A percentile compares a stretch with the other conserved stretches of the same genome.
phyloP scores from a whole-genome alignment of 2,888 invertebrate genomes.

The Leucania comma region DNA sequence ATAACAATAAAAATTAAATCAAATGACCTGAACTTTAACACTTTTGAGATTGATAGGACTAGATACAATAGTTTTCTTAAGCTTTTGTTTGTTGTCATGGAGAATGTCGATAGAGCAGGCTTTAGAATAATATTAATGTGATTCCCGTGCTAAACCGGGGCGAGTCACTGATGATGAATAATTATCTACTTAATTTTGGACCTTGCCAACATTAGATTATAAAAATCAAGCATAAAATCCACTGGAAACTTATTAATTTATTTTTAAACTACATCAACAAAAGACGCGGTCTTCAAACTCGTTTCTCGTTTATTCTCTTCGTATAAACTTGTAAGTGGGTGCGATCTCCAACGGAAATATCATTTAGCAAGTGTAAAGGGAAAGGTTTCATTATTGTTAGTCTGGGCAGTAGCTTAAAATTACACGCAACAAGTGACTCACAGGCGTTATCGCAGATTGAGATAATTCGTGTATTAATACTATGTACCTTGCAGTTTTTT shows the following conservation, averaged over 20 bases:
- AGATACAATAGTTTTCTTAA: too few relatives aligned
- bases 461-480: slow-evolving; percentile 26
- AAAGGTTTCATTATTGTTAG: slow-evolving; percentile 50
- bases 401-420: slow-evolving; percentile 42
- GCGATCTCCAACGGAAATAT: slow-evolving; percentile 71
- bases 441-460: slow-evolving; percentile 38
- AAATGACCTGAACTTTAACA: too few relatives aligned
- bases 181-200: background rate
- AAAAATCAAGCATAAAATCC: background rate
- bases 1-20: too few relatives aligned
- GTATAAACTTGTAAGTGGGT: slow-evolving; percentile 45
- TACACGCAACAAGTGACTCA: slow-evolving; percentile 48
- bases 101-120: too few relatives aligned
- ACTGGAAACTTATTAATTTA: background rate
- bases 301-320: slow-evolving; percentile 12
- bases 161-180: too few relatives aligned
- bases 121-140: too few relatives aligned
- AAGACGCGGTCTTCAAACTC: slow-evolving; percentile 23
- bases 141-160: too few relatives aligned
- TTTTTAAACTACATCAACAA: background rate
- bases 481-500: slow-evolving; percentile 18
- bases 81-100: too few relatives aligned
- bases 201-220: background rate
- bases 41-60: too few relatives aligned
- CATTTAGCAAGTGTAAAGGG: slow-evolving; percentile 70